These are phyloP conservation scores for Catajapyx aquilonaris DNA, from an alignment of 1,140 invertebrate genomes.

Conservation along the genomic window DNA sequence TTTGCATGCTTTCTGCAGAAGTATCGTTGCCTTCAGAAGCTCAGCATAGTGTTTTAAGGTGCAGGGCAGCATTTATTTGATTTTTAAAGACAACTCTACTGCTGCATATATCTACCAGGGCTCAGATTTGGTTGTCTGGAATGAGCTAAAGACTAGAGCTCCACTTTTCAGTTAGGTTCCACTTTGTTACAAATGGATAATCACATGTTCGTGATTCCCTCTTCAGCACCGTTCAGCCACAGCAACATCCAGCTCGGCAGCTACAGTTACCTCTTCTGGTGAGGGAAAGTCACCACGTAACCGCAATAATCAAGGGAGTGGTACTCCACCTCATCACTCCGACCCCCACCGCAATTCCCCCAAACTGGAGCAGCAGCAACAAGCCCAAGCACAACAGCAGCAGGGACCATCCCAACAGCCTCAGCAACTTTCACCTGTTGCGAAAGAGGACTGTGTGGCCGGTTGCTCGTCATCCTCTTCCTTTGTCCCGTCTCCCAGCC, in stretches of 20 bases:
- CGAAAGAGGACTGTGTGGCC: not conserved
- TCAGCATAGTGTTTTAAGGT: no score
- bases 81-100: no score
- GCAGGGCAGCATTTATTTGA: no score
- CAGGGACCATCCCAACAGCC: not conserved
- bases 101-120: no score
- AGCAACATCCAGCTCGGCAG: constrained; percentile 11
- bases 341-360: constrained; percentile 7
- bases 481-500: no score
- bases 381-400: not conserved
- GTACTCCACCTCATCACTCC: constrained; percentile 11
- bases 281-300: no score
- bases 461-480: not conserved
- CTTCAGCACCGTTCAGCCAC: constrained; percentile 9
- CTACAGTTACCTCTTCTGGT: constrained; percentile 10
- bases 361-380: not conserved
- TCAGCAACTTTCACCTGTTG: not conserved
- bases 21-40: no score
- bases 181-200: not conserved
- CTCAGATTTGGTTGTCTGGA: no score
- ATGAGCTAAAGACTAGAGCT: no score
- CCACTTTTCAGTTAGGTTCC: no score
- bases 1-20: no score
- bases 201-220: not conserved
- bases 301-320: no score